Evolutionary conservation across 2,888 invertebrate genomes (phyloP).

Genomic region (Beris morrisii): DNA sequence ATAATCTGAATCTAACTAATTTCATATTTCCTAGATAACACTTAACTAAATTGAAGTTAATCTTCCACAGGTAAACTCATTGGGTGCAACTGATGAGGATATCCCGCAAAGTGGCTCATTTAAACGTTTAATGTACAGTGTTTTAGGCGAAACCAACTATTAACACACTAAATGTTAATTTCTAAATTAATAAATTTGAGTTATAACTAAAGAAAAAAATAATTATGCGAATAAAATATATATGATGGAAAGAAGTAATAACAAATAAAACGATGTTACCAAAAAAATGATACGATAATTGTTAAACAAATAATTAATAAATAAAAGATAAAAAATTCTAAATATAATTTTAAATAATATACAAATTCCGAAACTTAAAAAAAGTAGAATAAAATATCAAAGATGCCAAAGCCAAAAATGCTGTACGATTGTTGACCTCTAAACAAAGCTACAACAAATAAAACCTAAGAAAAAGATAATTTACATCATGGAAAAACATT

Average conservation of each 20-base stretch:
- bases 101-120: constrained; percentile 92
- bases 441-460: too few relatives aligned
- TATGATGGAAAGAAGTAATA: not conserved
- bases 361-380: not conserved
- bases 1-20: too few relatives aligned
- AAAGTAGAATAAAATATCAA: not conserved
- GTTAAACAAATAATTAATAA: not conserved
- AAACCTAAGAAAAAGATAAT: too few relatives aligned
- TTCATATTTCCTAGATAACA: too few relatives aligned
- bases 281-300: not conserved
- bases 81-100: constrained; percentile 71
- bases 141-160: constrained; percentile 75
- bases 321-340: not conserved
- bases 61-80: constrained; percentile 59
- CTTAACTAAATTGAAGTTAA: too few relatives aligned
- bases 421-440: not conserved
- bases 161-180: constrained; percentile 46
- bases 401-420: not conserved
- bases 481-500: too few relatives aligned
- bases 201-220: constrained; percentile 11
- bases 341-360: not conserved
- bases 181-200: not conserved
- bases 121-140: constrained; percentile 89
- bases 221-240: not conserved
- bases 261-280: constrained; percentile 1